A percentile compares a stretch with the other conserved stretches of the same genome.
Conservation (phyloP, 2,113 vertebrate species). For the Eublepharis macularius region DNA sequence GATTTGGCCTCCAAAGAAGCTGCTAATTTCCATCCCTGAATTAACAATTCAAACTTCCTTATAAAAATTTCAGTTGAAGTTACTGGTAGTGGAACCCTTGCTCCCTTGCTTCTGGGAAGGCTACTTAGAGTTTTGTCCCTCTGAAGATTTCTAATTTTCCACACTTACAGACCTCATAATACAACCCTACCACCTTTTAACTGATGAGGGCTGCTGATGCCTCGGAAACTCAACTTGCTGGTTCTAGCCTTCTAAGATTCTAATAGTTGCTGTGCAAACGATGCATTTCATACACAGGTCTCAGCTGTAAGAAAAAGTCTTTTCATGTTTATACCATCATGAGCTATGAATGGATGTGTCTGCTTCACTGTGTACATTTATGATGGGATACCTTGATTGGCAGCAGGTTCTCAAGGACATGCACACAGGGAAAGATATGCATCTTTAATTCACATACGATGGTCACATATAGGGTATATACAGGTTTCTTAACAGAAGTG, state of each 20-base stretch:
- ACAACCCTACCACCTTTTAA: rapidly evolving
- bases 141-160: background rate
- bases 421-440: background rate
- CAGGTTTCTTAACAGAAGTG: background rate
- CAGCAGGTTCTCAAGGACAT: background rate
- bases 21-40: background rate
- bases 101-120: background rate
- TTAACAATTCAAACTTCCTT: background rate
- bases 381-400: background rate
- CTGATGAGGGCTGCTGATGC: rapidly evolving
- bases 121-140: background rate
- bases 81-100: background rate
- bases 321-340: background rate
- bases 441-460: too few relatives aligned
- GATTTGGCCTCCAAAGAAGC: background rate
- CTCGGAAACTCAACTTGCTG: background rate
- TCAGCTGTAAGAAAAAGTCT: background rate
- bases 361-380: background rate
- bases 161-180: background rate
- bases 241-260: background rate
- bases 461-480: too few relatives aligned
- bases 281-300: background rate
- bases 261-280: background rate
- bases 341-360: background rate
- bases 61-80: background rate